These are phyloP conservation scores for Scaptomyza tumidula DNA, from an alignment of 2,888 invertebrate species.

Conservation along the genomic window DNA sequence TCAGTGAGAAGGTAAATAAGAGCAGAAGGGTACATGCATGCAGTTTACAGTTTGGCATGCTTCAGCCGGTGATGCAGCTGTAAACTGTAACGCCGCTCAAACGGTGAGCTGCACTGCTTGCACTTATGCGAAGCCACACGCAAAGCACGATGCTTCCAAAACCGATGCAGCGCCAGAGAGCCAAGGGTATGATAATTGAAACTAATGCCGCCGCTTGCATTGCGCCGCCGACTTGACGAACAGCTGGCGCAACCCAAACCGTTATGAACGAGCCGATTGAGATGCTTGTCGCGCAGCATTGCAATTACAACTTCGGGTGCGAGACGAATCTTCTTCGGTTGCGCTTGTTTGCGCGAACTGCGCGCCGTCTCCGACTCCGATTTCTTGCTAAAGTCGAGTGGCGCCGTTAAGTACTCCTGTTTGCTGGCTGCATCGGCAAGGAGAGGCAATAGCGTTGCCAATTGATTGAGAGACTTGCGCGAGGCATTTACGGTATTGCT, in stretches of 20 bases:
- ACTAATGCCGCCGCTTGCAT: slow-evolving; percentile 71
- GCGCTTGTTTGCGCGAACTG: slow-evolving; percentile 85
- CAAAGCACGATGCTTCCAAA: slow-evolving; percentile 85
- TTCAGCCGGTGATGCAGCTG: slow-evolving; percentile 77
- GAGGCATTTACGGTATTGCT: slow-evolving; percentile 22
- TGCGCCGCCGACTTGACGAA: slow-evolving; percentile 53
- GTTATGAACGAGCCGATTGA: slow-evolving; percentile 83
- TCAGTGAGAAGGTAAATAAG: background rate
- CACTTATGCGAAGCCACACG: slow-evolving; percentile 51
- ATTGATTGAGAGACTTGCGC: slow-evolving; percentile 78
- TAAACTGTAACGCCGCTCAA: slow-evolving; percentile 79
- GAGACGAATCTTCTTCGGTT: slow-evolving; percentile 84
- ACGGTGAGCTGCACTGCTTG: slow-evolving; percentile 71
- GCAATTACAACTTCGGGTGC: slow-evolving; percentile 81
- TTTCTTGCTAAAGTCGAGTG: slow-evolving; percentile 81
- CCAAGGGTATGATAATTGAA: slow-evolving; percentile 85
- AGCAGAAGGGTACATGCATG: background rate
- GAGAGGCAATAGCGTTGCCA: slow-evolving; percentile 79
- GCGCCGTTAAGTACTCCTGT: slow-evolving; percentile 78
- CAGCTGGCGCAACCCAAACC: slow-evolving; percentile 82
- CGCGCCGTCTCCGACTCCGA: slow-evolving; percentile 65
- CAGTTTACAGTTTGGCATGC: slow-evolving; percentile 52
- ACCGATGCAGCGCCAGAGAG: slow-evolving; percentile 85
- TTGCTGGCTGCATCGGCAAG: slow-evolving; percentile 81
- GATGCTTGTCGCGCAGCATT: slow-evolving; percentile 84